A percentile compares a stretch with the other conserved stretches of the same genome.
phyloP scores from a whole-genome alignment of 2,888 invertebrate genomes.

The Nephrotoma guestfalica region DNA sequence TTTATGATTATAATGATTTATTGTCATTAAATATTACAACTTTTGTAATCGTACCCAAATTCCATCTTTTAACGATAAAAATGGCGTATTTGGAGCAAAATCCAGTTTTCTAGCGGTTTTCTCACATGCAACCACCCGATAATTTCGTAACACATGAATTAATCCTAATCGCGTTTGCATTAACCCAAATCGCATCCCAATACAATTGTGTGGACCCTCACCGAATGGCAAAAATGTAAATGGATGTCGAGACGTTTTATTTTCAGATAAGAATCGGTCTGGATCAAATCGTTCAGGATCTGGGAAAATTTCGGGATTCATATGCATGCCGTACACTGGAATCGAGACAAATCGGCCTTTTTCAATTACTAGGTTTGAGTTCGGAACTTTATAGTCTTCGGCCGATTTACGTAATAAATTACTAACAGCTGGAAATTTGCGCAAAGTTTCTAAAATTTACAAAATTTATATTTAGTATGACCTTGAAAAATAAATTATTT shows the following conservation, averaged over 20 bases:
- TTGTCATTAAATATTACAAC: not conserved
- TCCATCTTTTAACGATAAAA: not conserved
- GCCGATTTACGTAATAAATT: slow-evolving; percentile 23
- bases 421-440: slow-evolving; percentile 32
- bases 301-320: slow-evolving; percentile 31
- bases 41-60: not conserved
- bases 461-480: not conserved
- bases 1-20: too few species aligned
- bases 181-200: slow-evolving; percentile 21
- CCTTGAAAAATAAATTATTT: not conserved
- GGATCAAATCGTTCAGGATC: slow-evolving; percentile 32
- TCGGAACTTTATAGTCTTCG: slow-evolving; percentile 23
- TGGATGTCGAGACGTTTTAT: slow-evolving; percentile 19
- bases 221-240: slow-evolving; percentile 28
- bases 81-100: not conserved
- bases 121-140: not conserved
- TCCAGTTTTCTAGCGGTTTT: slow-evolving; percentile 10
- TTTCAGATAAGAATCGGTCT: slow-evolving; percentile 28
- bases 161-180: slow-evolving; percentile 24
- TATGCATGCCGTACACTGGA: slow-evolving; percentile 28
- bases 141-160: slow-evolving; percentile 15
- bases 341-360: slow-evolving; percentile 24
- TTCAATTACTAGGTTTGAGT: slow-evolving; percentile 20
- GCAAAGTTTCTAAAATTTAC: slow-evolving; percentile 28
- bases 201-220: slow-evolving; percentile 24